Evolutionary conservation across 2,888 invertebrate species (phyloP).

Genomic region (Atrina japonica): DNA sequence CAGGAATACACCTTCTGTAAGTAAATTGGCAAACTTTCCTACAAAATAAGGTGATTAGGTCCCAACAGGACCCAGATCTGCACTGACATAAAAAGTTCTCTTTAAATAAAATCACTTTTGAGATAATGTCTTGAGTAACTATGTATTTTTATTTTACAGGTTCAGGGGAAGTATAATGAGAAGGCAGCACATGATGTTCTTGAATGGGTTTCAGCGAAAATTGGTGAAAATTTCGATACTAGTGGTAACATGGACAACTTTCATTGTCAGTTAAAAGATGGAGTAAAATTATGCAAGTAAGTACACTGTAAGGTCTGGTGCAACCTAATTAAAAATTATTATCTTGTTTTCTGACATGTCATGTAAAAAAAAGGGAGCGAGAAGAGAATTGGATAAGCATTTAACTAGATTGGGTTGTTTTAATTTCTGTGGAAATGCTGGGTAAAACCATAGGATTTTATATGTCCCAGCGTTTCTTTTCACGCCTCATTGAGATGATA

Average conservation of each 20-base stretch:
- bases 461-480: too few species aligned
- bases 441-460: too few species aligned
- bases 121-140: background rate
- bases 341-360: too few species aligned
- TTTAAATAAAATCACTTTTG: too few species aligned
- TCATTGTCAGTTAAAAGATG: constrained; percentile 42
- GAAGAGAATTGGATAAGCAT: too few species aligned
- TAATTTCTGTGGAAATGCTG: too few species aligned
- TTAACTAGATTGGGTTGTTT: too few species aligned
- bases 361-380: too few species aligned
- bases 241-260: constrained; percentile 49
- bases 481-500: too few species aligned
- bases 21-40: too few species aligned
- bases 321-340: background rate
- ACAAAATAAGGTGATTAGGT: background rate
- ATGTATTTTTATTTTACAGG: constrained; percentile 42
- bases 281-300: constrained; percentile 48
- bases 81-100: background rate
- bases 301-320: constrained; percentile 3
- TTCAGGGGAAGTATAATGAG: constrained; percentile 46
- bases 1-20: background rate
- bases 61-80: background rate
- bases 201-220: constrained; percentile 37
- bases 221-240: constrained; percentile 37
- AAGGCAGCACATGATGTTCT: constrained; percentile 38